phyloP scores from a whole-genome alignment of 2,113 vertebrate species.

The Recurvirostra avosetta region DNA sequence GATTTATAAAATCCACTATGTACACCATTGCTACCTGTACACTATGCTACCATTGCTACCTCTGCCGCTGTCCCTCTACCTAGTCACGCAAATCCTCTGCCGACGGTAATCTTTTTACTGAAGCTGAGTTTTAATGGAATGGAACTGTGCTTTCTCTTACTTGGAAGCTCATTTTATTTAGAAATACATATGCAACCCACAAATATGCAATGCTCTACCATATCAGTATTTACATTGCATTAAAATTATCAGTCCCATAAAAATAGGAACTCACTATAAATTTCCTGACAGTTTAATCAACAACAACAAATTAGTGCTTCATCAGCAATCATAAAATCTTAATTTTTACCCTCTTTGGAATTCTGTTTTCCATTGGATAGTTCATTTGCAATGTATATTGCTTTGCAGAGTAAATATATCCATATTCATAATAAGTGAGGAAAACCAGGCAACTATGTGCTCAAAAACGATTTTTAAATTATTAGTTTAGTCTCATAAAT shows the following conservation, averaged over 20 bases:
- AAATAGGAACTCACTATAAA: background rate
- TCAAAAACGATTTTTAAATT: background rate
- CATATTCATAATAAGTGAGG: background rate
- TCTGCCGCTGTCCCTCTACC: background rate
- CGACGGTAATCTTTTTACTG: background rate
- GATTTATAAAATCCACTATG: background rate
- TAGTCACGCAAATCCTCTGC: background rate
- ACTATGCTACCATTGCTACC: no score
- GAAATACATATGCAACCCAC: background rate
- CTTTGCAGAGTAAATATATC: background rate
- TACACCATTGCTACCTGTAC: background rate
- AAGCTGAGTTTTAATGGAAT: background rate
- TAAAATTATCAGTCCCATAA: background rate
- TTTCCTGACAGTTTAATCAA: background rate
- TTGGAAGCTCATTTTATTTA: background rate
- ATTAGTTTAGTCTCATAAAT: background rate
- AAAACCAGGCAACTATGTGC: background rate
- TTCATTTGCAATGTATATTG: background rate
- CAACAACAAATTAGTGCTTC: background rate
- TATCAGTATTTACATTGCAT: background rate
- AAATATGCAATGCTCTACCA: background rate
- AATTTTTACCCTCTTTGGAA: background rate
- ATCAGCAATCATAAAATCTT: background rate
- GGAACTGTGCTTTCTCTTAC: background rate
- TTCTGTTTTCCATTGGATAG: background rate